Evolutionary conservation across 1,140 invertebrate genomes (phyloP), one percentile per base, ranked within the genome.

Genomic region (Drosophila kohkoa): DNA sequence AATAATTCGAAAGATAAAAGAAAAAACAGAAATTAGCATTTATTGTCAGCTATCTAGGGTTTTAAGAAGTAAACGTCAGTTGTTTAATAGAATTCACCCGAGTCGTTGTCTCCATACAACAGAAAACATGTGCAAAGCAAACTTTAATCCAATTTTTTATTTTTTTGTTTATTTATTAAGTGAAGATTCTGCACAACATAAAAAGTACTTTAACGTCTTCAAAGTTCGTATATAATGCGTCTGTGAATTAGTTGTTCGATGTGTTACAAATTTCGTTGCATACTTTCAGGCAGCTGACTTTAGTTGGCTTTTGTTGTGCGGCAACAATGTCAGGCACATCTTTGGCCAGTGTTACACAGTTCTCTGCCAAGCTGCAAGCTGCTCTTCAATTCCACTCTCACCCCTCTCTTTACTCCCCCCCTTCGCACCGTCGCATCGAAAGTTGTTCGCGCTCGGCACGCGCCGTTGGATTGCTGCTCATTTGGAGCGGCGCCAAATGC

Each of bases 401-500:
- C 35, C 67, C 10, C 28, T 15, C 45, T 20, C 11, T 13, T 38
- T 13, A 3, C 3, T 5, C 2, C 51, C n/a, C 11, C 28, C 20
- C 11, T 6, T 0, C 15, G 20, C 20, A 25, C 7, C 32, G 32
- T 25, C 25, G 4, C 32, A 32, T 32, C 20, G 30, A 66, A 30
- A 28, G n/a, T 52, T 68, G 20, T 77, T 68, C 45, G 59, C 63
- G 64, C 82, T 72, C 77, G 81, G 64, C 82, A 87, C 82, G 82
- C 71, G 82, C 75, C 68, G 82, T 48, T 86, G 78, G 64, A 41
- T 55, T 74, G 32, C 82, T 82, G 82, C 79, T 88, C 82, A 86
- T 87, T 86, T 86, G 83, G 76, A 76, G 51, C 81, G 70, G 60
- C 64, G 68, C 82, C 82, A 86, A 86, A 70, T 70, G 67, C 48